Percentiles rank a stretch among this genome's conserved stretches.
Conservation (phyloP, 2,888 invertebrate genomes). For the Noctua comes region DNA sequence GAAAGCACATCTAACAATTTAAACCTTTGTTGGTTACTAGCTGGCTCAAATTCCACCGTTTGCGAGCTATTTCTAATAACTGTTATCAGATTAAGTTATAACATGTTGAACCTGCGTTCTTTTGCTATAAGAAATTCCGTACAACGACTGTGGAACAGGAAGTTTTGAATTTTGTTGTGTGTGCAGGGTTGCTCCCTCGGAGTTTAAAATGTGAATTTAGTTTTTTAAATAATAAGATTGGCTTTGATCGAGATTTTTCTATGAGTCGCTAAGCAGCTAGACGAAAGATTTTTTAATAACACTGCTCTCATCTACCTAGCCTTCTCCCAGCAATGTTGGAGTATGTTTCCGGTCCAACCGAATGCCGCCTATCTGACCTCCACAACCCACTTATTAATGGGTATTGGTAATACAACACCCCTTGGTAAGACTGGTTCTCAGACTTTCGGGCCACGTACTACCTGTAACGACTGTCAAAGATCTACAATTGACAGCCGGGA, state of each 20-base stretch:
- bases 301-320: too few species aligned
- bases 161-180: conserved; percentile 4
- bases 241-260: background rate
- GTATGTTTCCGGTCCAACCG: too few species aligned
- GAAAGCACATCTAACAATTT: background rate
- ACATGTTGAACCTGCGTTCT: conserved; percentile 15
- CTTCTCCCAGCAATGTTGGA: too few species aligned
- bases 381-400: too few species aligned
- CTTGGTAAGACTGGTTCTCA: too few species aligned
- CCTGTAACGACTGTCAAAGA: too few species aligned
- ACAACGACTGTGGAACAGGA: too few species aligned
- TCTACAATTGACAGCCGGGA: too few species aligned
- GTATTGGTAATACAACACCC: too few species aligned
- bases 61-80: conserved; percentile 8
- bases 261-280: background rate
- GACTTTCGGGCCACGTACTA: too few species aligned
- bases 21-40: background rate
- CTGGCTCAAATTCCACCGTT: conserved; percentile 4
- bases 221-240: background rate
- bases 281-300: background rate
- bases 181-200: background rate
- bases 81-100: conserved; percentile 28
- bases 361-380: too few species aligned
- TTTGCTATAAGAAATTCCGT: conserved; percentile 6
- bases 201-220: background rate